phyloP scores from a whole-genome alignment of 2,113 vertebrate genomes.

The Pseudonaja textilis region DNA sequence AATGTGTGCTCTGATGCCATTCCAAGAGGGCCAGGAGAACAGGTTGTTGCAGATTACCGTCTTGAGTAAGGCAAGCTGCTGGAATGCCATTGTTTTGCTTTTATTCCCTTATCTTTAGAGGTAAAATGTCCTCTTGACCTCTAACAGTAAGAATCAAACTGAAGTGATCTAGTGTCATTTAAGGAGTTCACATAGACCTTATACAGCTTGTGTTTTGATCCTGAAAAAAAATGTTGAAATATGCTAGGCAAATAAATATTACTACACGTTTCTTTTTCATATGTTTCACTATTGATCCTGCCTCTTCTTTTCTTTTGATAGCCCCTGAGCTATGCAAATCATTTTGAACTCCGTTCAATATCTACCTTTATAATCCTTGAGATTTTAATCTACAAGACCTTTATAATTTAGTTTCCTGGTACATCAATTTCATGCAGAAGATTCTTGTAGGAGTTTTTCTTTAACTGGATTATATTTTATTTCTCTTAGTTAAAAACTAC shows the following conservation, averaged over 20 bases:
- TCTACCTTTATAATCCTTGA: not conserved
- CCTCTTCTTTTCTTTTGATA: not conserved
- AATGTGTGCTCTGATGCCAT: not conserved
- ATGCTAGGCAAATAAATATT: not conserved
- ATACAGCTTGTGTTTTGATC: not conserved
- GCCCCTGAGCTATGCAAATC: not conserved
- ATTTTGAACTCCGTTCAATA: not conserved
- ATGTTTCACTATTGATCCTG: not conserved
- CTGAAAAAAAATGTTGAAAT: not conserved
- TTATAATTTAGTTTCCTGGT: not conserved
- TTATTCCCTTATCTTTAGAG: not conserved
- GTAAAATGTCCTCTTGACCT: not conserved
- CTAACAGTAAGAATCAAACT: not conserved
- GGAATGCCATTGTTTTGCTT: not conserved
- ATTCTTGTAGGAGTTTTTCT: not conserved
- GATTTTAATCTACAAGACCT: not conserved
- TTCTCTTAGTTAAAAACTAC: not conserved
- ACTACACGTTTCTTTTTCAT: not conserved
- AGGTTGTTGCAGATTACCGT: not conserved
- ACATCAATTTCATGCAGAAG: not conserved
- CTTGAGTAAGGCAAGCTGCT: not conserved
- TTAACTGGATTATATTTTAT: not conserved
- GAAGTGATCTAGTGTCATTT: not conserved
- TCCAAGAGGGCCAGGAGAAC: not conserved
- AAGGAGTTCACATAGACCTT: not conserved